Base-by-base conservation (phyloP, 1,140 invertebrate genomes). In the Heliconius melpomene region DNA sequence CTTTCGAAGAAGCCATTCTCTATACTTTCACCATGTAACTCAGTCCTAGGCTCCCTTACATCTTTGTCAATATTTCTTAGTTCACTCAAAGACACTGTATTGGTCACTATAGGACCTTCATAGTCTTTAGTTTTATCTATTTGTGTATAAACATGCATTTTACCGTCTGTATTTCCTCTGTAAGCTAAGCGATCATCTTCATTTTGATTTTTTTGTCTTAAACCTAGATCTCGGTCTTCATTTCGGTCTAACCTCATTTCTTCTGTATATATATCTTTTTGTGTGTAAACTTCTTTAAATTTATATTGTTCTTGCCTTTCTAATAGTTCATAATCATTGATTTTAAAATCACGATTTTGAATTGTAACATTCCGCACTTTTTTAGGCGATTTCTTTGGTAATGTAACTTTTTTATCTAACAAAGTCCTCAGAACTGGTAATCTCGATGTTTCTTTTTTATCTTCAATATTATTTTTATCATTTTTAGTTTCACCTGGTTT, bases 1-100 rank as follows among this genome's bases (percentile, higher is more conserved):
- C 87, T 85, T 60, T 93, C 92, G 7, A 94, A 86, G 74, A 94
- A 91, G 3, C 83, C 89, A 75, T 87, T 92, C 46, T 93, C 92
- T 2, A 89, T 88, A 9, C 79, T 81, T 16, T 92, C 92, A 1
- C 85, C 84, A 3, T 88, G 79, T 7, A 88, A 79, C 2, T 90
- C 89, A 18, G 82, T 84, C 7, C 76, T 79, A 3, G 80, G 32
- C 3, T 90, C 88, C 9, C 90, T 80, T 9, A 90, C 80, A 11
- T 89, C 84, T 16, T 88, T 79, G 5, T 88, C 87, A n/a, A 87
- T 40, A 60, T 54, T 86, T 74, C 81, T 85, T 0, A 91, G 83
- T 82, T 93, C 91, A 73, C 74, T 80, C 9, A 92, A 70, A 6
- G 84, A 82, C 23, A 88, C 86, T 11, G 86, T 74, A 72, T 84